Evolutionary conservation across 2,888 invertebrate genomes (phyloP).

Genomic region (Emmelina monodactyla): DNA sequence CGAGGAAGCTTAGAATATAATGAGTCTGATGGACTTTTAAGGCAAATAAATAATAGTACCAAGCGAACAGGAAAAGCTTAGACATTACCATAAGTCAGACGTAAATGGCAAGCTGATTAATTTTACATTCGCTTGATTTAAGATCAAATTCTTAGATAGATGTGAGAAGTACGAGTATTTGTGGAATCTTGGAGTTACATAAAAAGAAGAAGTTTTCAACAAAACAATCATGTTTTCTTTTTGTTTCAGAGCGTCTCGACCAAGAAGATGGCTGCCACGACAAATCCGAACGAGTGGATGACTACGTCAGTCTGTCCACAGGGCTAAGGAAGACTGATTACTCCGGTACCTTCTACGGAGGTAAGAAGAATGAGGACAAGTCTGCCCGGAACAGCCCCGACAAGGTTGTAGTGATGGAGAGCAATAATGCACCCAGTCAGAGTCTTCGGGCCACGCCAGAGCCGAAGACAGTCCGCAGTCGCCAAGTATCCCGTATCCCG

Average conservation of each 20-base stretch:
- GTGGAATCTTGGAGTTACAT: no score
- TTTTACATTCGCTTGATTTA: no score
- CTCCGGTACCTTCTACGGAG: conserved; percentile 68
- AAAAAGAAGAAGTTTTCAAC: no score
- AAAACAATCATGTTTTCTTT: conserved; percentile 2
- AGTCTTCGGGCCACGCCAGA: conserved; percentile 40
- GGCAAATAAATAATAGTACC: conserved; percentile 16
- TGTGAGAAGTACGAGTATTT: no score
- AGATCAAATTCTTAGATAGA: no score
- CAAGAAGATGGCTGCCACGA: conserved; percentile 54
- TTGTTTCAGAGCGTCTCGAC: conserved; percentile 71
- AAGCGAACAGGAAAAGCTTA: conserved; percentile 16
- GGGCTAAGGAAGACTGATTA: conserved; percentile 77
- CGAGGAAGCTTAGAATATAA: conserved; percentile 13
- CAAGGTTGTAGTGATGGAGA: conserved; percentile 41
- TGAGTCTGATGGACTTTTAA: conserved; percentile 9
- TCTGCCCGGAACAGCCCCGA: conserved; percentile 50
- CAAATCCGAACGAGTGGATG: conserved; percentile 46
- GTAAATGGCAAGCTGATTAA: no score
- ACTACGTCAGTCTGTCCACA: conserved; percentile 72
- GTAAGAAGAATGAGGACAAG: conserved; percentile 54
- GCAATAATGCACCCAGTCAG: conserved; percentile 50
- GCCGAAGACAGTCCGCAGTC: conserved; percentile 44
- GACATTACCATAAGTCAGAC: conserved; percentile 8
- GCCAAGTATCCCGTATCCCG: conserved; percentile 53